Conservation (phyloP, 2,113 vertebrate genomes). For the Corythornis vintsioides region DNA sequence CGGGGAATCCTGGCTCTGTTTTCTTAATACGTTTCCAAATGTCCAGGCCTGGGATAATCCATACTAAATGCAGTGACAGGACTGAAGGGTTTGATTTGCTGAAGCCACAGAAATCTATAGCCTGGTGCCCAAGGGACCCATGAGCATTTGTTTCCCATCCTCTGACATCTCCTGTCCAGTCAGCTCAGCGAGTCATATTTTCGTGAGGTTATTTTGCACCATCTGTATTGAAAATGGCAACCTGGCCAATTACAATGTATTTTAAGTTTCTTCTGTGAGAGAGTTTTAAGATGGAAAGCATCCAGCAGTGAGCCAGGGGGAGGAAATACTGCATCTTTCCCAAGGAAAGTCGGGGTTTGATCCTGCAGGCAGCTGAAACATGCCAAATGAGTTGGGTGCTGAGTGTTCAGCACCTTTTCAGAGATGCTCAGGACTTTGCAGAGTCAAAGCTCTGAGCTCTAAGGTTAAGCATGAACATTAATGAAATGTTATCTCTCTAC, state of each 20-base stretch:
- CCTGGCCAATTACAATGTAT: conserved; percentile 32
- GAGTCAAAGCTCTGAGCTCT: conserved; percentile 52
- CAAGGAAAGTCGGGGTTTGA: conserved; percentile 10
- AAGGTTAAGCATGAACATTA: conserved; percentile 64
- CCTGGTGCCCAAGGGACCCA: conserved; percentile 34
- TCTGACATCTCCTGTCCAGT: conserved; percentile 61
- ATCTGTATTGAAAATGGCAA: conserved; percentile 58
- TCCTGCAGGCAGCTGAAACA: neutral
- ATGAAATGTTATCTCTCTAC: conserved; percentile 71
- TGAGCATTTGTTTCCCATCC: conserved; percentile 50
- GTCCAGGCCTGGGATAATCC: conserved; percentile 49
- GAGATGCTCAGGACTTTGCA: conserved; percentile 23
- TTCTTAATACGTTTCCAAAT: conserved; percentile 62
- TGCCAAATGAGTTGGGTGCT: neutral
- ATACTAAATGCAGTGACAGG: conserved; percentile 62
- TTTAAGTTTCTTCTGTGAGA: conserved; percentile 39
- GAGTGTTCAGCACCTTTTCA: conserved; percentile 28
- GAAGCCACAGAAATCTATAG: conserved; percentile 51
- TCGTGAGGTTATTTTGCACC: conserved; percentile 25
- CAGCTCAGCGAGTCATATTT: conserved; percentile 28
- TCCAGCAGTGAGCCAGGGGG: neutral
- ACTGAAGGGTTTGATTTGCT: conserved; percentile 66
- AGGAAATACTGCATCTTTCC: conserved; percentile 18
- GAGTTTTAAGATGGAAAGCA: conserved; percentile 46
- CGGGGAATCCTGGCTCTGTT: conserved; percentile 42